A percentile compares a stretch with the other conserved stretches of the same genome.
Evolutionary conservation across 2,888 invertebrate genomes (phyloP).

Genomic region (Petrolisthes cinctipes): DNA sequence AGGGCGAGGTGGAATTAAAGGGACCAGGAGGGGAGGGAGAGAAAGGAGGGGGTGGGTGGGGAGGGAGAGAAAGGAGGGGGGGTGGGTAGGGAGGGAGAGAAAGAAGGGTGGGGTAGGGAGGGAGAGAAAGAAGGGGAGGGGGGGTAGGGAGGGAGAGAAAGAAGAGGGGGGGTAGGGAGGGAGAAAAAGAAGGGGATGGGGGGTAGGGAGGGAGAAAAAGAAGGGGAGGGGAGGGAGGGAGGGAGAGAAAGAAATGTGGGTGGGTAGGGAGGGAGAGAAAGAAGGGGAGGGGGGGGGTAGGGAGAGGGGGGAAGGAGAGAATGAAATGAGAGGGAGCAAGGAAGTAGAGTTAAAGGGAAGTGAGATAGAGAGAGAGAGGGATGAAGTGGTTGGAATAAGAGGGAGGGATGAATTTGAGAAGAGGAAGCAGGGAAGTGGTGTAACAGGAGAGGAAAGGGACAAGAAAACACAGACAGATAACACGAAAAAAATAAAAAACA

Average conservation of each 20-base stretch:
- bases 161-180: neutral
- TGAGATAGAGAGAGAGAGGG: neutral
- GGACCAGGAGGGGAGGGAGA: neutral
- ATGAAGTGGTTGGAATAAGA: neutral
- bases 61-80: neutral
- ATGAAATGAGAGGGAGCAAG: neutral
- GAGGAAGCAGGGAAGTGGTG: too few species aligned
- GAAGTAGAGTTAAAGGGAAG: neutral
- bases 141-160: neutral
- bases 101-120: neutral
- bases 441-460: too few species aligned
- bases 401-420: neutral
- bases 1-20: too few species aligned
- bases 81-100: neutral
- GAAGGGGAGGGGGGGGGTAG: neutral
- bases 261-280: neutral
- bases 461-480: too few species aligned
- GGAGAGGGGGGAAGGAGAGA: neutral
- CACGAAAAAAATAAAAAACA: too few species aligned
- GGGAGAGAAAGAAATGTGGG: neutral
- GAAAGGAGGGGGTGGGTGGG: neutral
- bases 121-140: neutral
- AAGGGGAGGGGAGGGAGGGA: neutral
- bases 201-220: neutral
- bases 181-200: neutral